A percentile compares a stretch with the other conserved stretches of the same genome.
phyloP scores from a whole-genome alignment of 2,888 invertebrate species.

The Galerucella pusilla region DNA sequence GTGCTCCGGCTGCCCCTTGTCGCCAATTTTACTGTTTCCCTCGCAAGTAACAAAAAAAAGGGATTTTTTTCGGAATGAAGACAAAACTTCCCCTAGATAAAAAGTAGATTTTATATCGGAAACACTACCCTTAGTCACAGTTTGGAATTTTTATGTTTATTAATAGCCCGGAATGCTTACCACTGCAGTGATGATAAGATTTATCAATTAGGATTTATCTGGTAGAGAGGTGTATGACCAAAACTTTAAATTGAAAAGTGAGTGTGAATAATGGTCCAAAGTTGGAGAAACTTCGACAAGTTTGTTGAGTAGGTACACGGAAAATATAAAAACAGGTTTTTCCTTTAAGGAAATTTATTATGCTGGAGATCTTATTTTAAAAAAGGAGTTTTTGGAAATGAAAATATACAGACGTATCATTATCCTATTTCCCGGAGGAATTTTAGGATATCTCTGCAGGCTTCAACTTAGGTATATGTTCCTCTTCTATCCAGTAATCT shows the following conservation, averaged over 20 bases:
- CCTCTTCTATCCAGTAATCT: too few relatives aligned
- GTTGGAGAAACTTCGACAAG: not conserved
- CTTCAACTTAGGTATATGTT: too few relatives aligned
- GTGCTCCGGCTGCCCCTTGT: conserved; percentile 47
- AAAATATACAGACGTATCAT: too few relatives aligned
- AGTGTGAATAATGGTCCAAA: conserved; percentile 9
- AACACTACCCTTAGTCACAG: conserved; percentile 2
- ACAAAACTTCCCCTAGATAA: conserved; percentile 27
- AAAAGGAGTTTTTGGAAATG: too few relatives aligned
- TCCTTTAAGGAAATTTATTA: not conserved
- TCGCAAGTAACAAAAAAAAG: conserved; percentile 34
- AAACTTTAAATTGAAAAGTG: conserved; percentile 13
- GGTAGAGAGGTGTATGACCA: not conserved
- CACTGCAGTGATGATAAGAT: too few relatives aligned
- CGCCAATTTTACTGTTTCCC: conserved; percentile 41
- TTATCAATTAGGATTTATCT: not conserved
- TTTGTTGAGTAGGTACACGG: conserved; percentile 1
- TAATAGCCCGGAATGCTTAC: not conserved
- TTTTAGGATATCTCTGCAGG: too few relatives aligned
- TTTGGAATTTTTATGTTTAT: not conserved
- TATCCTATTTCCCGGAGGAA: too few relatives aligned
- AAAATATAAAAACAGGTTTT: not conserved
- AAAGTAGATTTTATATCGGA: conserved; percentile 23
- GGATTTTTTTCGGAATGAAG: conserved; percentile 35
- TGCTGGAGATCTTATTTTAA: not conserved